Evolutionary conservation across 2,888 invertebrate species (phyloP).

Genomic region (Allophyes oxyacanthae): DNA sequence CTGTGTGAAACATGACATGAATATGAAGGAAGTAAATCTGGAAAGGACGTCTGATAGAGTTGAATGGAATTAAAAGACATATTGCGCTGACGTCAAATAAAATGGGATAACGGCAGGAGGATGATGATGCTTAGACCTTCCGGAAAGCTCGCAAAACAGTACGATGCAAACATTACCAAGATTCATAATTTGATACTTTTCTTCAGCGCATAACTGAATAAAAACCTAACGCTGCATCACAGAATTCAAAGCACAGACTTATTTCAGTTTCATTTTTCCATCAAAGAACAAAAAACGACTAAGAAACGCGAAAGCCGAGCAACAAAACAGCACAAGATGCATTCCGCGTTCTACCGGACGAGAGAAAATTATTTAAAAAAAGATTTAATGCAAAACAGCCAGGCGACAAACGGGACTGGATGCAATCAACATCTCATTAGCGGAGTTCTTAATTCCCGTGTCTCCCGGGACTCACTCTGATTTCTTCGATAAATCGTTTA

Average conservation of each 20-base stretch:
- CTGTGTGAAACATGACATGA: too few species aligned
- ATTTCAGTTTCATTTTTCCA: constrained; percentile 51
- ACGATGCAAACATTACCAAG: too few species aligned
- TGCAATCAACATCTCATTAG: constrained; percentile 89
- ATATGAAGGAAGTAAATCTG: too few species aligned
- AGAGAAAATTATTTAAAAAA: constrained; percentile 66
- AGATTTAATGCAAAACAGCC: constrained; percentile 74
- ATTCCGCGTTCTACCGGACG: constrained; percentile 76
- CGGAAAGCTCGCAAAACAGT: too few species aligned
- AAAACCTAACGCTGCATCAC: constrained; percentile 4
- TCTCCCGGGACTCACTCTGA: constrained; percentile 73
- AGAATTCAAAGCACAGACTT: constrained; percentile 31
- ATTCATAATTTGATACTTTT: too few species aligned
- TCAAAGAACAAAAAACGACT: constrained; percentile 43
- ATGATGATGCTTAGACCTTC: too few species aligned
- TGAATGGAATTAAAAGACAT: too few species aligned
- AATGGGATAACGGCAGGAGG: too few species aligned
- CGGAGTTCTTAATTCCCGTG: constrained; percentile 81
- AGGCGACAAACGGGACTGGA: constrained; percentile 79
- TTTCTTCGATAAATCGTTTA: constrained; percentile 84
- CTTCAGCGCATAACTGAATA: constrained; percentile 6
- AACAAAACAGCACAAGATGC: constrained; percentile 75
- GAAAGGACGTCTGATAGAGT: too few species aligned
- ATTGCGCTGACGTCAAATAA: too few species aligned
- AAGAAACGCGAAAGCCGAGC: constrained; percentile 51